Evolutionary conservation across 2,797 vertebrate species (phyloP).

Genomic region (Tragopan temminckii): DNA sequence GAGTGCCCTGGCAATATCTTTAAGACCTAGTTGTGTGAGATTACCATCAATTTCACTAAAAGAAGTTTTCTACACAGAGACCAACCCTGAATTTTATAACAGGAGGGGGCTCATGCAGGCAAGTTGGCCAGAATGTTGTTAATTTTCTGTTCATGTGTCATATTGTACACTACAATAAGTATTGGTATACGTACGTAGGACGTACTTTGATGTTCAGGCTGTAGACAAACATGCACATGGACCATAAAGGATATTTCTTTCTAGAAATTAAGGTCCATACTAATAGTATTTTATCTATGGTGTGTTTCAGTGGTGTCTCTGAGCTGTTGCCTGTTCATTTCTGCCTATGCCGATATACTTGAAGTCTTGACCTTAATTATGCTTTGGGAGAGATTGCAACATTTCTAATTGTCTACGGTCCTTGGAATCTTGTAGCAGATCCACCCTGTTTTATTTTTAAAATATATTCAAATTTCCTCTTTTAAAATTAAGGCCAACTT

Average conservation of each 20-base stretch:
- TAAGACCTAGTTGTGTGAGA: not conserved
- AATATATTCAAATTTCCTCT: not conserved
- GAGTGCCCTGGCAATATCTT: not conserved
- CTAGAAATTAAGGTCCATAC: not conserved
- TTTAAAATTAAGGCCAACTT: not conserved
- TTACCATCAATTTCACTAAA: not conserved
- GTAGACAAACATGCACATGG: fast-evolving
- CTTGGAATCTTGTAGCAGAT: not conserved
- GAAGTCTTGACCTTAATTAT: not conserved
- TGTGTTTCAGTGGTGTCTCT: not conserved
- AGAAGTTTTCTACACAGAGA: not conserved
- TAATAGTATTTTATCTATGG: not conserved
- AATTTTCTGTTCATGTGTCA: not conserved
- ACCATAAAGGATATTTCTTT: not conserved
- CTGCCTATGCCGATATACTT: not conserved
- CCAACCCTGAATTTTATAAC: not conserved
- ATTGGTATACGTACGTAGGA: not conserved
- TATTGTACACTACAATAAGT: not conserved
- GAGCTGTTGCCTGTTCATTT: not conserved
- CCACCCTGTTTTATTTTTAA: not conserved
- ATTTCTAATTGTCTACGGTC: not conserved
- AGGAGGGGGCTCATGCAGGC: fast-evolving
- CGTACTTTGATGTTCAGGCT: not conserved
- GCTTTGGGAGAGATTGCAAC: not conserved
- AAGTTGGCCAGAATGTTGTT: not conserved